Base-by-base conservation (phyloP, 2,797 vertebrate species). In the Nannoperca obscura region DNA sequence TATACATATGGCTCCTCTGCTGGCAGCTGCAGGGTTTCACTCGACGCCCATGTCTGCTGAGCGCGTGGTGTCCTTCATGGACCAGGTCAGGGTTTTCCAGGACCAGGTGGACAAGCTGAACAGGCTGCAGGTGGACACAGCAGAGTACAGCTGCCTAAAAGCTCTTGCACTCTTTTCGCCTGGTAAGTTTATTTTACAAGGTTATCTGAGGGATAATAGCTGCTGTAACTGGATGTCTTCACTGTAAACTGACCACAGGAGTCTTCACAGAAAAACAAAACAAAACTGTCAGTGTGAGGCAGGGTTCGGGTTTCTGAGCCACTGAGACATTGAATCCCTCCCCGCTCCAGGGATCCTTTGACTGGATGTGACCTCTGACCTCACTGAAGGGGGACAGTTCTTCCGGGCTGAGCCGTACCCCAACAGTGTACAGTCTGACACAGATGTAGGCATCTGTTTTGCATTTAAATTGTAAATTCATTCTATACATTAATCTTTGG, bases 31-130 rank as follows among this genome's bases (percentile, higher is more conserved):
- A 0, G 98, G 98, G 1, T 97, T 99, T 84, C 98, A 99, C 74
- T 96, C 97, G 2, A 95, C 97, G 0, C 98, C 97, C 84, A 98
- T 99, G 98, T 96, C 97, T 0, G 98, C 97, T 0, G 97, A 99
- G 85, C 95, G 97, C 0, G 98, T 98, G 0, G 98, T 99, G 78
- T 95, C 97, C 86, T 99, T 99, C 93, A 99, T 99, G 98, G 98
- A 99, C 88, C 97, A 99, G 94, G 96, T 99, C 88, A 94, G 98
- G 14, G 91, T 98, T 59, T 98, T 99, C 90, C 98, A 99, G 96
- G 98, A 99, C 85, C 98, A 99, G 95, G 98, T 99, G 94, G 98
- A 99, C 91, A 99, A 99, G 93, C 95, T 99, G 81, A 96, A 96
- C 84, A 86, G 97, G 62, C 94, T 99, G 71, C 98, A 99, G 89